phyloP scores from a whole-genome alignment of 2,797 vertebrate genomes.

The Ispidina picta region DNA sequence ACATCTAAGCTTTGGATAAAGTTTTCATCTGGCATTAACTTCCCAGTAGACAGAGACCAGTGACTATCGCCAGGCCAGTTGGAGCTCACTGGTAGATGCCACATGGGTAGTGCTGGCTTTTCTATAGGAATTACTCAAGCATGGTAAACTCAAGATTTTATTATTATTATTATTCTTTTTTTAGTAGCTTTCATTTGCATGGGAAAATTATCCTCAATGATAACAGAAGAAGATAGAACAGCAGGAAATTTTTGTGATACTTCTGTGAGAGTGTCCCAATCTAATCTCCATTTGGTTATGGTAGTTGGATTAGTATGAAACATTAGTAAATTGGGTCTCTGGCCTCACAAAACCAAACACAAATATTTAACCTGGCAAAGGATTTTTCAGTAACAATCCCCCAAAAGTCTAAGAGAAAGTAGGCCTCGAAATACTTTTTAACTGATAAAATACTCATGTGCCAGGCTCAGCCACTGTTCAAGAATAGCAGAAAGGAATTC shows the following conservation, averaged over 20 bases:
- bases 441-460: not conserved
- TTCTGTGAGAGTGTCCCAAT: conserved; percentile 1
- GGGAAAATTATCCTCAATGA: not conserved
- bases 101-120: not conserved
- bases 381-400: not conserved
- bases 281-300: conserved; percentile 51
- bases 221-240: not conserved
- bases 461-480: not conserved
- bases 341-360: conserved; percentile 29
- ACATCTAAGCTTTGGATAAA: conserved; percentile 56
- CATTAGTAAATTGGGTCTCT: not conserved
- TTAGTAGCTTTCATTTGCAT: not conserved
- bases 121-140: not conserved
- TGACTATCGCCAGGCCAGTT: not conserved
- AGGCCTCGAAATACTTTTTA: conserved; percentile 14
- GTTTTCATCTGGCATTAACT: conserved; percentile 50
- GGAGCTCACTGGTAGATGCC: not conserved
- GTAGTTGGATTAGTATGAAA: conserved; percentile 9
- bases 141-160: not conserved
- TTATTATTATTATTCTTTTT: not conserved
- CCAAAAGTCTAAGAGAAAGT: not conserved
- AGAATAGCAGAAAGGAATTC: not conserved
- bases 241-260: not conserved
- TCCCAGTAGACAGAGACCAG: not conserved
- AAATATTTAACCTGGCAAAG: conserved; percentile 60